Base-by-base conservation (phyloP, 2,113 vertebrate species). In the Catagonus wagneri region DNA sequence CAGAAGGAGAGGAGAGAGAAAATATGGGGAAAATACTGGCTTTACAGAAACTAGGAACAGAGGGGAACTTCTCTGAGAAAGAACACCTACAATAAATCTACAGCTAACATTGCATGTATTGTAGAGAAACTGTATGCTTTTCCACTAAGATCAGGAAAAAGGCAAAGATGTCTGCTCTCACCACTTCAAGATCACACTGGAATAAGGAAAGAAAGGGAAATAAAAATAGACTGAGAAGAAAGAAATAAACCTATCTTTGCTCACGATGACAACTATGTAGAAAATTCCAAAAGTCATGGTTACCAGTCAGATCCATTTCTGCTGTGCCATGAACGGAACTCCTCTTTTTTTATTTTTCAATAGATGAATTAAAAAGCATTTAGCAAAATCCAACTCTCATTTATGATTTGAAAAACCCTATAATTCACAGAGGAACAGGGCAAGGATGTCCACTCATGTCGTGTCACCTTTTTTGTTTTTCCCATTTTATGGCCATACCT, bases 151-250 rank as follows among this genome's bases (percentile, higher is more conserved):
- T n/a, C 14, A 86, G 32, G 39, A 86, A 56, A 52, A 83, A 87
- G 52, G 52, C 25, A 81, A 88, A 68, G 39, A 34, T 29, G 34
- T 63, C 65, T 58, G 34, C 61, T 96, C 58, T 36, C 44, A 71
- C 16, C 6, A 12, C 25, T 68, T 63, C 52, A 65, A 29, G 9
- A 34, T 27, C 11, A 23, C 14, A 34, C 1, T 36, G 29, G 36
- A 92, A 84, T 25, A 63, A 83, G 83, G 58, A 10, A 81, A 13
- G 13, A 86, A 65, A 95, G 68, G 44, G 80, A 85, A 90, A 69
- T 74, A 69, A 65, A 93, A n/a, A 68, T 11, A 93, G 54, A 83
- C 25, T 13, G 14, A 19, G 12, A 92, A 89, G 50, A 68, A 94
- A 68, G 9, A 92, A 76, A 95, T 17, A 83, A 79, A 90, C 29